Evolutionary conservation across 2,113 vertebrate genomes (phyloP), one percentile per base, ranked within the genome.

Genomic region (Coryphaenoides rupestris): DNA sequence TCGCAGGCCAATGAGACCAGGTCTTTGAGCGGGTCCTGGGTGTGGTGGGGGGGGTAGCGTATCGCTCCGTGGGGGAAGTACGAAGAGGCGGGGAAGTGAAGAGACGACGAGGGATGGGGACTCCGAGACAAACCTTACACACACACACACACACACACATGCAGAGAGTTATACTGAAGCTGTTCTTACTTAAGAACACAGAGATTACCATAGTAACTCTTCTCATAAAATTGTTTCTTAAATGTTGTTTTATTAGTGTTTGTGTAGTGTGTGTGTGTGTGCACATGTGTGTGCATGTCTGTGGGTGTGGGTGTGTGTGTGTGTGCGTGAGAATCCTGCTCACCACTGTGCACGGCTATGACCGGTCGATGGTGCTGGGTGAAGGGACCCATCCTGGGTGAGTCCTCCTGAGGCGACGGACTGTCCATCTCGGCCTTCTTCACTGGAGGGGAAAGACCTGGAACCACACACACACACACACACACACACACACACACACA

Each of bases 391-490:
- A 96, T 90, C 57, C 96, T 93, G 13, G 96, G 95, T 0, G 96
- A 98, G 73, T 91, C 93, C 75, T 98, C 95, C 90, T 96, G 96
- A 62, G 93, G 94, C 0, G 96, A 96, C 0, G 96, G 96, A 86
- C 95, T 98, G 87, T 99, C 96, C 86, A 97, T 91, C 86, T 98
- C 96, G 0, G 92, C 91, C 87, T 99, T 99, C 90, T 99, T 99
- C 76, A 98, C 94, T 0, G 94, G 93, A 47, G 96, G 96, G 73
- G 96, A 97, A 73, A 96, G 90, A 68, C 96, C 96, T 99, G 82
- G 54, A 66, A 19, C 70, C 19, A 74, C 19, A 58, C 3, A 72
- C 12, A 72, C 22, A 53, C 52, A 62, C 57, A 68, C 12, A 60
- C 28, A 67, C 19, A 62, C 46, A 69, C 23, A 62, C 19, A 60